Percentiles rank a stretch among this genome's conserved stretches.
Conservation (phyloP, 2,797 vertebrate species). For the Aldrovandia affinis region DNA sequence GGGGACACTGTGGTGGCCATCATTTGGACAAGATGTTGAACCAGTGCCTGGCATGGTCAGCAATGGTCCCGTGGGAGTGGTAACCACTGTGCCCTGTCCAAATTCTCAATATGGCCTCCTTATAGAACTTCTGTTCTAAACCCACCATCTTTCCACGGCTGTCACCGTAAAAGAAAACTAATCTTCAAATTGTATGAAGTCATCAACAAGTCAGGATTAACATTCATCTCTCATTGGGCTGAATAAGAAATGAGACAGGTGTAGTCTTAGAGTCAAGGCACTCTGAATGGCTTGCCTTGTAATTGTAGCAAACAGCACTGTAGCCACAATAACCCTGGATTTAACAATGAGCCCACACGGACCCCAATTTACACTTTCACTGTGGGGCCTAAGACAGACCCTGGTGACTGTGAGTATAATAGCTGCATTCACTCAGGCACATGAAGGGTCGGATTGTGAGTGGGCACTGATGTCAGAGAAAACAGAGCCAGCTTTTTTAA, state of each 20-base stretch:
- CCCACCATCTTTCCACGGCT: not conserved
- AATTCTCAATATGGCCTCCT: not conserved
- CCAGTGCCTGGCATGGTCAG: no score
- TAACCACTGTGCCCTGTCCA: not conserved
- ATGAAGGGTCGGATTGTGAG: slow-evolving; percentile 46
- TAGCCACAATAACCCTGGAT: slow-evolving; percentile 29
- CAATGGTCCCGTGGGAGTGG: no score
- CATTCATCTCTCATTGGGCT: not conserved
- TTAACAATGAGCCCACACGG: not conserved
- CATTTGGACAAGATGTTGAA: not conserved
- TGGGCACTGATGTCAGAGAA: slow-evolving; percentile 33
- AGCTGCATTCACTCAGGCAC: slow-evolving; percentile 45
- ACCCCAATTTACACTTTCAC: slow-evolving; percentile 8
- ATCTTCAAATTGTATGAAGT: not conserved
- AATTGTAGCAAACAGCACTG: slow-evolving; percentile 35
- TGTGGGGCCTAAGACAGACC: slow-evolving; percentile 19
- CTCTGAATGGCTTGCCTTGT: slow-evolving; percentile 14
- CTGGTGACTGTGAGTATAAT: slow-evolving; percentile 44
- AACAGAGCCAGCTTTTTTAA: not conserved
- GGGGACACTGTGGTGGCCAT: not conserved
- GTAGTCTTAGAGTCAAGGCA: not conserved
- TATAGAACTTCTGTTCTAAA: not conserved
- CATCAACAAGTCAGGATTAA: slow-evolving; percentile 2
- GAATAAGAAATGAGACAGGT: not conserved
- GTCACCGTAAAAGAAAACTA: not conserved